Percentiles rank a stretch among this genome's conserved stretches.
phyloP scores from a whole-genome alignment of 2,113 vertebrate genomes.

The Nicator chloris region DNA sequence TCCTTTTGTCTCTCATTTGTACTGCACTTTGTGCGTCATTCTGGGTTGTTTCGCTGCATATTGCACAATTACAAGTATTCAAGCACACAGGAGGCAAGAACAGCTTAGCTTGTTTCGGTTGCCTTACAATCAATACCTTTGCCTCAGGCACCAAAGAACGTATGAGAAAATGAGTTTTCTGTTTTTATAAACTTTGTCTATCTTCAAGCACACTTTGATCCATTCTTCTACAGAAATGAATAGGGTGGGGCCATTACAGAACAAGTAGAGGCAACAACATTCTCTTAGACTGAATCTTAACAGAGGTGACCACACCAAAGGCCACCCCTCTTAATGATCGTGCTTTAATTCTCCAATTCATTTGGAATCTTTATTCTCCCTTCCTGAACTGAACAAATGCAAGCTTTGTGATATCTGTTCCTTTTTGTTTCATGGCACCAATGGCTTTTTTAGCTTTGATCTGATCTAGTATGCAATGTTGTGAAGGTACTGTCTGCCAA shows the following conservation, averaged over 20 bases:
- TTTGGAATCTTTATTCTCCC: not conserved
- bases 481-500: not conserved
- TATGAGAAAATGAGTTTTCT: conserved; percentile 48
- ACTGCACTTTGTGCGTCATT: not conserved
- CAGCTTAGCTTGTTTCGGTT: conserved; percentile 40
- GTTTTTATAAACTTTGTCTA: conserved; percentile 58
- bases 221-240: conserved; percentile 37
- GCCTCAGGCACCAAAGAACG: conserved; percentile 24
- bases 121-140: conserved; percentile 62
- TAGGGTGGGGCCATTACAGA: conserved; percentile 28
- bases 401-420: not conserved
- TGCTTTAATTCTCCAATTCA: not conserved
- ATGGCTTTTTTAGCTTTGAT: conserved; percentile 6
- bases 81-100: conserved; percentile 1
- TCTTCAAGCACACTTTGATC: conserved; percentile 67
- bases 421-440: not conserved
- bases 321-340: not conserved
- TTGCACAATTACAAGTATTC: conserved; percentile 18
- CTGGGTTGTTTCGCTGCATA: not conserved
- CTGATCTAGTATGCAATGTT: not conserved
- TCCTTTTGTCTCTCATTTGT: conserved; percentile 49
- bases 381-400: not conserved
- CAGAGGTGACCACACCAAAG: conserved; percentile 45
- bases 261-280: conserved; percentile 20
- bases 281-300: conserved; percentile 27